phyloP scores from a whole-genome alignment of 2,113 vertebrate species.

The Naja naja region DNA sequence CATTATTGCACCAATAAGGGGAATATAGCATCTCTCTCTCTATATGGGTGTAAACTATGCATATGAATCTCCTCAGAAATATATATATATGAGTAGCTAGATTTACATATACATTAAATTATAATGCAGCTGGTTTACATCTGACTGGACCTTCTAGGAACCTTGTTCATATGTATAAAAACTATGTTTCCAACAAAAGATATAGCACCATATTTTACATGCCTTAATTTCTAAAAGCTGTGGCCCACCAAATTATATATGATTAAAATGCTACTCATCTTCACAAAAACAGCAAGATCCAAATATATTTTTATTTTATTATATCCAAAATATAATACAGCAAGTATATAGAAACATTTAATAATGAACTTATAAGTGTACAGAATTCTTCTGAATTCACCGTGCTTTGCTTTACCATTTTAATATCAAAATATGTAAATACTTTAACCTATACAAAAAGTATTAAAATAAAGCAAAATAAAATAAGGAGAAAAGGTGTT shows the following conservation, averaged over 20 bases:
- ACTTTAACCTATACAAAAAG: not conserved
- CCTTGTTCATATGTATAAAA: not conserved
- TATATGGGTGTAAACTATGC: too few relatives aligned
- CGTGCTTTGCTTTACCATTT: not conserved
- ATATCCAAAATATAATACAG: not conserved
- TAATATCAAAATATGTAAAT: too few relatives aligned
- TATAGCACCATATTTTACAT: not conserved
- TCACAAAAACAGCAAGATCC: not conserved
- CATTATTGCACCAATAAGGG: not conserved
- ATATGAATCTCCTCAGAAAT: too few relatives aligned
- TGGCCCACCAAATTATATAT: not conserved
- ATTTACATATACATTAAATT: too few relatives aligned
- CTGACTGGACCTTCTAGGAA: not conserved
- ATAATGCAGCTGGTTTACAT: too few relatives aligned
- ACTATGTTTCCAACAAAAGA: not conserved
- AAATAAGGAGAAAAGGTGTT: not conserved
- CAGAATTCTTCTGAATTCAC: not conserved
- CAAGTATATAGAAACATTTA: not conserved
- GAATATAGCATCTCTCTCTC: not conserved
- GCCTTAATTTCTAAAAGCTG: not conserved
- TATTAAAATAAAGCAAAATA: not conserved
- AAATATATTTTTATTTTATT: not conserved
- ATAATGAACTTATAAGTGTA: not conserved
- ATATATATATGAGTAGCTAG: too few relatives aligned
- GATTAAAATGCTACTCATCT: not conserved